These are phyloP conservation scores for Glaucidium brasilianum DNA, from an alignment of 2,113 vertebrate species.

Conservation along the genomic window DNA sequence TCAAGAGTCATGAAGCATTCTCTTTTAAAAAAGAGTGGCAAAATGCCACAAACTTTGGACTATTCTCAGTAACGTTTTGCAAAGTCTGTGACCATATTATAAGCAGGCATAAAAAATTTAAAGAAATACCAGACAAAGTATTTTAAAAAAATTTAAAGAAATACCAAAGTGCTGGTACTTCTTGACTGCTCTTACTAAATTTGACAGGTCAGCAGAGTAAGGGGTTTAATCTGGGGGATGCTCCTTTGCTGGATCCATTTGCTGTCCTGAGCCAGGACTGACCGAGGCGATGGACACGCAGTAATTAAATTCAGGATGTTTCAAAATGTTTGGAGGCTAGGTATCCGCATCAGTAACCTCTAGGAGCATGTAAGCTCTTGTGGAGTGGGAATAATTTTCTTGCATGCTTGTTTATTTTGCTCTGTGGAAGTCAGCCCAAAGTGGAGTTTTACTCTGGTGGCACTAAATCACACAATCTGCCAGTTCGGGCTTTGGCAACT, in stretches of 20 bases:
- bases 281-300: fast-evolving
- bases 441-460: neutral
- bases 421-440: neutral
- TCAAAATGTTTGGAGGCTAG: neutral
- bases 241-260: neutral
- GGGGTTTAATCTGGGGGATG: neutral
- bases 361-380: neutral
- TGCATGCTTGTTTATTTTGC: neutral
- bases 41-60: neutral
- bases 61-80: neutral
- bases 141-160: neutral
- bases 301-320: neutral
- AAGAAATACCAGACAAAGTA: neutral
- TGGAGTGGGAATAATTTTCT: neutral
- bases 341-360: neutral
- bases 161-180: neutral
- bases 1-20: neutral
- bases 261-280: neutral
- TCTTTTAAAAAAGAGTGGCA: neutral
- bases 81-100: neutral
- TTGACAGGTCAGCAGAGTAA: too few relatives aligned
- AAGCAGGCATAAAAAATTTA: neutral
- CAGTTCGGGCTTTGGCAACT: neutral
- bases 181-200: neutral
- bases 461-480: neutral